Conservation (phyloP, 1,140 invertebrate genomes). For the Varroa destructor region DNA sequence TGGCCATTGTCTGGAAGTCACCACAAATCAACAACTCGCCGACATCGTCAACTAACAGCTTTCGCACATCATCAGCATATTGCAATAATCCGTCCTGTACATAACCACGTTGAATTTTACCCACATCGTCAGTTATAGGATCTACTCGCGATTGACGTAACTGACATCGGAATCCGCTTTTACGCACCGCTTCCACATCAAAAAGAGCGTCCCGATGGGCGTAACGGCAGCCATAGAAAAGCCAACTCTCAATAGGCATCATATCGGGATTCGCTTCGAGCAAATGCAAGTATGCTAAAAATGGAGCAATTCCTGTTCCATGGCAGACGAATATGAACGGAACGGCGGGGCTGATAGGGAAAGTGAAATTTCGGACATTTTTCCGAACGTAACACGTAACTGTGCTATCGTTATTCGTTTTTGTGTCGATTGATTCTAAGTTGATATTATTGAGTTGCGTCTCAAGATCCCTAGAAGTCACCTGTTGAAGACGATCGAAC, state of each 20-base stretch:
- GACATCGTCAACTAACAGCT: not conserved
- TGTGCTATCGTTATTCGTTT: no score
- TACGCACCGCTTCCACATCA: not conserved
- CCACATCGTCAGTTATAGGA: not conserved
- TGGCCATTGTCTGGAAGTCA: constrained; percentile 13
- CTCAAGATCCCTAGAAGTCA: no score
- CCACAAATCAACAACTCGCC: constrained; percentile 5
- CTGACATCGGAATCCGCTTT: not conserved
- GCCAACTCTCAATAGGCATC: not conserved
- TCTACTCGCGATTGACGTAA: not conserved
- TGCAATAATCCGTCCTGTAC: not conserved
- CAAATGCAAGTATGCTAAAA: not conserved
- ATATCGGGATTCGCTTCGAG: not conserved
- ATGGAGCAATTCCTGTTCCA: constrained; percentile 10
- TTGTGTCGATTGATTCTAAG: no score
- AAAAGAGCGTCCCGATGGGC: not conserved
- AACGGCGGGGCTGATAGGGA: not conserved
- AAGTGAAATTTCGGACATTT: constrained; percentile 16
- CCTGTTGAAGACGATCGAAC: not conserved
- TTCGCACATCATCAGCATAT: not conserved
- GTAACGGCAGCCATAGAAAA: constrained; percentile 19
- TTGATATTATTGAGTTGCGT: no score
- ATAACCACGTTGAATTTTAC: not conserved
- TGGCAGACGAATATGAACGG: constrained; percentile 10
- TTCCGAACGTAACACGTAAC: not conserved